Conservation (phyloP, 2,888 invertebrate species). For the Trypoxylon attenuatum region DNA sequence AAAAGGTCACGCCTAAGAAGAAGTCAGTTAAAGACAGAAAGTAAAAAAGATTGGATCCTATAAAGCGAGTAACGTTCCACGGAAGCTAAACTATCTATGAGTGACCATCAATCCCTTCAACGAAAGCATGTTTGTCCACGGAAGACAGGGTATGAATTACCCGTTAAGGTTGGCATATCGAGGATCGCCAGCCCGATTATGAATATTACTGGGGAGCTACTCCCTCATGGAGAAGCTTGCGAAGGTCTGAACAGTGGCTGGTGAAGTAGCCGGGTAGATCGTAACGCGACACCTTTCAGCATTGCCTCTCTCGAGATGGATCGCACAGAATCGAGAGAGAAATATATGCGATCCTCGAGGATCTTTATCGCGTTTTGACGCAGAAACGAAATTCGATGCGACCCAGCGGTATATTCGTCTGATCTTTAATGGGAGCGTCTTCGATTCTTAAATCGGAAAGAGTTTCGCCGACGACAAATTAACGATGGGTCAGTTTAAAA, state of each 20-base stretch:
- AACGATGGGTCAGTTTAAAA: too few relatives aligned
- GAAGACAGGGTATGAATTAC: slow-evolving; percentile 5
- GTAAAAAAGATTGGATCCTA: too few relatives aligned
- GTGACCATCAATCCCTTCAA: slow-evolving; percentile 22
- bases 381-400: background rate
- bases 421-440: too few relatives aligned
- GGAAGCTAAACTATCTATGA: too few relatives aligned
- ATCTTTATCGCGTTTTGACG: slow-evolving; percentile 6
- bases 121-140: slow-evolving; percentile 25
- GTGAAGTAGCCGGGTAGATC: slow-evolving; percentile 26
- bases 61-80: too few relatives aligned
- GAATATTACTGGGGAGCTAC: slow-evolving; percentile 24
- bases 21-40: too few relatives aligned
- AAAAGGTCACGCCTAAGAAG: too few relatives aligned
- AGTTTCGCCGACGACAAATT: too few relatives aligned
- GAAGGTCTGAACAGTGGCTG: background rate
- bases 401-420: too few relatives aligned
- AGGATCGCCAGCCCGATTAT: slow-evolving; percentile 31
- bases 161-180: slow-evolving; percentile 12
- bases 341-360: slow-evolving; percentile 7
- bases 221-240: background rate
- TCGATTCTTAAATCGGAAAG: too few relatives aligned
- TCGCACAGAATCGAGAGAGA: slow-evolving; percentile 23
- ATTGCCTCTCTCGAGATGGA: slow-evolving; percentile 22
- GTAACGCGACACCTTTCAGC: slow-evolving; percentile 50